Evolutionary conservation across 2,888 invertebrate genomes (phyloP), one percentile per base, ranked within the genome.

Genomic region (Lycocerus yunnanus): DNA sequence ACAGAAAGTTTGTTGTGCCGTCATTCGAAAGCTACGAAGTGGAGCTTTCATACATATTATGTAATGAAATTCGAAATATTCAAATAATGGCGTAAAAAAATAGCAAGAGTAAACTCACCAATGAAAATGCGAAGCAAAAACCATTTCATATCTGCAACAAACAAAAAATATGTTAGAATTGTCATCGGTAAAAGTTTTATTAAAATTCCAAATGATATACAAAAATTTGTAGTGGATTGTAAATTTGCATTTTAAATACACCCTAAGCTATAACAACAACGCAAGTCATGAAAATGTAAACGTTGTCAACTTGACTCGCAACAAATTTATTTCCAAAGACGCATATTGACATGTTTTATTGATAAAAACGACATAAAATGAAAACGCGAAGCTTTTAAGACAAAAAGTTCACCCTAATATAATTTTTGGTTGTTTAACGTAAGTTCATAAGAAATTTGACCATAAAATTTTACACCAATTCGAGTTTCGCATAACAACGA

Each of bases 211-310:
- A 8, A 43, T 6, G 43, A n/a, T 6, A 43, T 43, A 6, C 2
- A 43, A 43, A 43, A 43, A 43, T 43, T 43, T 43, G n/a, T n/a
- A 43, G n/a, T 43, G 43, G 14, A 58, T 16, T 58, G 58, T 10
- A 69, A 69, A 70, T 71, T 66, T 71, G 61, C 72, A 72, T 72
- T 67, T 68, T 61, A 67, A 68, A 67, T 72, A 61, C 27, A 27
- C 71, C 24, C 66, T 58, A 71, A 66, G 21, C 66, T 43, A 43
- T 43, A 43, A n/a, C 43, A 43, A 63, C 61, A 66, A 71, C 43
- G 71, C 66, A 59, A 66, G 71, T 66, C 67, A 27, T 67, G 72
- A 67, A 72, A 72, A 72, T 72, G 67, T 60, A 66, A 72, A 72
- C 68, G 66, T 60, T 58, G 68, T 58, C 72, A 68, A 60, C 60